phyloP scores from a whole-genome alignment of 2,888 invertebrate species.

The Atrina japonica region DNA sequence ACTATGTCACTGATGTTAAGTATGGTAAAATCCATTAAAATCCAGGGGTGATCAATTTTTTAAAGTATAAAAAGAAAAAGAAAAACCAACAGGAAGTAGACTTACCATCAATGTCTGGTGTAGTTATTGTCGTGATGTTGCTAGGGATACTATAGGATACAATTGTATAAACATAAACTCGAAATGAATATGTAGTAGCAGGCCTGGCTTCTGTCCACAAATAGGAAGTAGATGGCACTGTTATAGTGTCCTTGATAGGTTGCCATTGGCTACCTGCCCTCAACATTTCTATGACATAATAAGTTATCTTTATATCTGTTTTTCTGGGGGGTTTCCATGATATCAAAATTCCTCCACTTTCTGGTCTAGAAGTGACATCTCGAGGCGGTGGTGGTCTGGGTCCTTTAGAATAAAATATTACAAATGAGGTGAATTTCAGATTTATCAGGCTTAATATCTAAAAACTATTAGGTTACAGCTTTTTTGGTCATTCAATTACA shows the following conservation, averaged over 20 bases:
- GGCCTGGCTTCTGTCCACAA: constrained; percentile 48
- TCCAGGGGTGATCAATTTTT: too few species aligned
- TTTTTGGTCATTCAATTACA: too few species aligned
- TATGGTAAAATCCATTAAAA: too few species aligned
- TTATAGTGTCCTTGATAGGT: constrained; percentile 41
- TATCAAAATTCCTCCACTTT: constrained; percentile 93
- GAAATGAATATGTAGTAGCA: constrained; percentile 61
- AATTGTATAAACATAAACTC: constrained; percentile 67
- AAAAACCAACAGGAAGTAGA: too few species aligned
- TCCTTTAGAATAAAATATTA: constrained; percentile 83
- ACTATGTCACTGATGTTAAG: too few species aligned
- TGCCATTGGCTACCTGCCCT: constrained; percentile 46
- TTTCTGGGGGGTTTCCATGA: constrained; percentile 81
- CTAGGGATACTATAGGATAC: constrained; percentile 67
- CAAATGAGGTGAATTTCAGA: too few species aligned
- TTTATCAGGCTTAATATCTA: background rate
- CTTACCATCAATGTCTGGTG: constrained; percentile 56
- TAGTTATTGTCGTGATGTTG: constrained; percentile 56
- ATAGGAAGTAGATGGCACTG: constrained; percentile 37
- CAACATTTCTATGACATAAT: constrained; percentile 73
- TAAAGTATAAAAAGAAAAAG: too few species aligned
- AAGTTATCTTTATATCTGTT: constrained; percentile 68
- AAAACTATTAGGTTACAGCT: background rate
- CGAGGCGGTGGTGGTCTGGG: constrained; percentile 95
- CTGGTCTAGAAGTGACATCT: constrained; percentile 93